phyloP scores from a whole-genome alignment of 2,888 invertebrate genomes.

The Dasypolia templi region DNA sequence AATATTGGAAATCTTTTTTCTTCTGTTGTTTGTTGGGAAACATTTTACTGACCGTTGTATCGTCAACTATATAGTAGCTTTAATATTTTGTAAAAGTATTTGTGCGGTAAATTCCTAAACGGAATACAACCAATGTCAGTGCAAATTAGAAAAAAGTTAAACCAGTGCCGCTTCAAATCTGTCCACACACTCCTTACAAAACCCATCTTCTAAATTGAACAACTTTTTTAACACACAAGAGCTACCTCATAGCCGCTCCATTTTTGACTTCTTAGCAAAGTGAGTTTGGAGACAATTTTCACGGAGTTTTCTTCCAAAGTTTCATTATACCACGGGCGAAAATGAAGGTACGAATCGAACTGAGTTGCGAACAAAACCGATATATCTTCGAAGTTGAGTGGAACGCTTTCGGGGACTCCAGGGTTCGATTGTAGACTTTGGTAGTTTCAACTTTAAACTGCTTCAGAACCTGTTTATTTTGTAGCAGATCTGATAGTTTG shows the following conservation, averaged over 20 bases:
- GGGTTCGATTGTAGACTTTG: constrained; percentile 72
- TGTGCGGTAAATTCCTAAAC: background rate
- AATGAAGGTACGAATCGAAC: constrained; percentile 75
- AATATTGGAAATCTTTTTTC: background rate
- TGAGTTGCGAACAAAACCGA: constrained; percentile 83
- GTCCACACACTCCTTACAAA: constrained; percentile 43
- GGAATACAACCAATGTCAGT: too few relatives aligned
- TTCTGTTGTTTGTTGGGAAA: background rate
- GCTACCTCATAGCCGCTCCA: constrained; percentile 55
- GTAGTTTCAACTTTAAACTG: constrained; percentile 77
- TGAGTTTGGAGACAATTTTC: constrained; percentile 68
- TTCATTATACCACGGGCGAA: constrained; percentile 73
- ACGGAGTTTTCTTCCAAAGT: constrained; percentile 68
- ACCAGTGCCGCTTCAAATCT: constrained; percentile 24
- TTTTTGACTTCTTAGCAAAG: constrained; percentile 66
- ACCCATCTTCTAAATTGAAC: constrained; percentile 46
- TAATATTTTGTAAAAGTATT: too few relatives aligned
- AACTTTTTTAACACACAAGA: constrained; percentile 56
- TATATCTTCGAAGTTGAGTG: constrained; percentile 78
- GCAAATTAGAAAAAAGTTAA: constrained; percentile 14
- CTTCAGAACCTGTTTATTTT: constrained; percentile 69
- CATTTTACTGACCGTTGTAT: background rate
- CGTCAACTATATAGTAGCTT: too few relatives aligned
- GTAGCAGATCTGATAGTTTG: constrained; percentile 66
- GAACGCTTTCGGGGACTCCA: constrained; percentile 63